Conservation (phyloP, 1,140 invertebrate genomes). For the Ephestia elutella region DNA sequence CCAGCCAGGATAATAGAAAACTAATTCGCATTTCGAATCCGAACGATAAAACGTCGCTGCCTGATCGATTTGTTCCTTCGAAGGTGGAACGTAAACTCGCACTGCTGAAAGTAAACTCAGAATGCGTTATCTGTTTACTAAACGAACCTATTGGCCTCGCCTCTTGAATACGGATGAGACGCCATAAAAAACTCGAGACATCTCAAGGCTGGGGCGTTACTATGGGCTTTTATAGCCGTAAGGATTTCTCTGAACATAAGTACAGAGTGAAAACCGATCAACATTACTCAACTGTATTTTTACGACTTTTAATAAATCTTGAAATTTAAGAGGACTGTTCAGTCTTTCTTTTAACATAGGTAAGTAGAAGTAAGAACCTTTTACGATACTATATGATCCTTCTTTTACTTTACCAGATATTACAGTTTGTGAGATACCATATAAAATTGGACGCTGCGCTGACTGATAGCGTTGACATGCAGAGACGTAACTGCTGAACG, state of each 20-base stretch:
- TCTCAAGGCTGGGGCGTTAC: slow-evolving; percentile 1
- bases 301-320: not conserved
- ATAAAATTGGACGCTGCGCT: too few species aligned
- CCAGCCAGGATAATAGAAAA: not conserved
- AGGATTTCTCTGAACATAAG: not conserved
- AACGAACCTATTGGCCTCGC: slow-evolving; percentile 6
- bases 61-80: not conserved
- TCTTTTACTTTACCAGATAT: too few species aligned
- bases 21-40: not conserved
- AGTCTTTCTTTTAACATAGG: too few species aligned
- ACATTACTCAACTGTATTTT: too few species aligned
- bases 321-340: too few species aligned
- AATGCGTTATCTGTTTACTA: slow-evolving; percentile 10
- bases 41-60: not conserved
- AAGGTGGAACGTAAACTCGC: slow-evolving; percentile 4
- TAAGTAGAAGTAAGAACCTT: too few species aligned
- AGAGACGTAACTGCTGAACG: too few species aligned
- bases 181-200: slow-evolving; percentile 7
- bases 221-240: not conserved
- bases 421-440: too few species aligned
- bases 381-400: too few species aligned
- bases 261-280: too few species aligned
- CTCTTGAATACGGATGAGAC: slow-evolving; percentile 1
- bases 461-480: too few species aligned
- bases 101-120: slow-evolving; percentile 1